These are phyloP conservation scores for Drosophila macrospina DNA, from an alignment of 2,888 invertebrate species.

Conservation along the genomic window DNA sequence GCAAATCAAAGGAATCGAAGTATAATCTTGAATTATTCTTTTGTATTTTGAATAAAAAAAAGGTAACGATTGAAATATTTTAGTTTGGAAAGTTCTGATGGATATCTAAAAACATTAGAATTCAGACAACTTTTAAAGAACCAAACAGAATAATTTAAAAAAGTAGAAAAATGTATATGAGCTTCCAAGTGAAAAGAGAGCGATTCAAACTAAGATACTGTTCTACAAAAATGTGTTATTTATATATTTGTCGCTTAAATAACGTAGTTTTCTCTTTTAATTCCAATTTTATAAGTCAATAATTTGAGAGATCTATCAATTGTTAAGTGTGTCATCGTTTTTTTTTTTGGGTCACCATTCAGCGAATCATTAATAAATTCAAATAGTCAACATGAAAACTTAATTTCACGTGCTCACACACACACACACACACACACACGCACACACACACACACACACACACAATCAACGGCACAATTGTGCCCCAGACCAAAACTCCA, in stretches of 20 bases:
- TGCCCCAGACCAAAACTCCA: conserved; percentile 8
- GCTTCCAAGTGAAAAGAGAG: no score
- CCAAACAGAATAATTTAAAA: no score
- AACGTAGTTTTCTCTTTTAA: background rate
- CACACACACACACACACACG: background rate
- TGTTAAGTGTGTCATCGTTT: conserved; percentile 4
- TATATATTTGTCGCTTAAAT: no score
- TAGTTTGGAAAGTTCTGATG: no score
- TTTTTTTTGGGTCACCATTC: conserved; percentile 7
- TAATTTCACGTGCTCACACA: conserved; percentile 48
- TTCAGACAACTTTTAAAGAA: no score
- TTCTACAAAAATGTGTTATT: no score
- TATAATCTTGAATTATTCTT: background rate
- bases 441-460: conserved; percentile 19
- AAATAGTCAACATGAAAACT: conserved; percentile 57
- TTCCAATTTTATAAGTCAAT: background rate
- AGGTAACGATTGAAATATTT: background rate
- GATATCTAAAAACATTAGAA: no score
- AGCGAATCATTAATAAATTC: conserved; percentile 54
- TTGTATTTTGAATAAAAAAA: no score
- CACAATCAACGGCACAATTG: conserved; percentile 14
- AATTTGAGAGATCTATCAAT: conserved; percentile 7
- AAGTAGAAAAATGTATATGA: no score
- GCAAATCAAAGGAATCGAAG: no score
- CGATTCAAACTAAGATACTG: no score